Base-by-base conservation (phyloP, 2,797 vertebrate species). In the Anas bahamensis region DNA sequence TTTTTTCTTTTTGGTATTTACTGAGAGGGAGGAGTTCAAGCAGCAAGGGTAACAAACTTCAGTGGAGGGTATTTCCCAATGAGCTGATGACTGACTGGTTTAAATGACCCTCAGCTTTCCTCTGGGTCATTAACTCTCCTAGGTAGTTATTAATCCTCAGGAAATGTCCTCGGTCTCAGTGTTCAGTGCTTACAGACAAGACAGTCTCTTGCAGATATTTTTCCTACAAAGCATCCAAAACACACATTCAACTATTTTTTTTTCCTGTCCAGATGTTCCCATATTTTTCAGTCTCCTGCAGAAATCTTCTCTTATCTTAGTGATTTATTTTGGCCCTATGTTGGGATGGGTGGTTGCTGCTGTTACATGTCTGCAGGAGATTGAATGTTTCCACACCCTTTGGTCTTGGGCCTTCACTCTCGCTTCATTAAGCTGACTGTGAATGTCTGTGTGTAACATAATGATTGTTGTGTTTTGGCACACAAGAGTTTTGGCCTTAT, bases 91-190 rank as follows among this genome's bases (percentile, higher is more conserved):
- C 85, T 88, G 95, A 89, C 63, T 86, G 70, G n/a, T 50, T 88
- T 94, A 88, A 96, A 81, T 78, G 88, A 92, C 61, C 72, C 86
- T 88, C 48, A 52, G 6, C 59, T 76, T 84, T 78, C 59, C 57
- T 79, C 28, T 79, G 78, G 74, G 71, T 85, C 91, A 56, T 95
- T 94, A 92, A 92, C 72, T 87, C 50, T 90, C 48, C 83, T 70
- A 64, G 79, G 89, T 94, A 93, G 65, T 86, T 77, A 78, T 96
- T 90, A 96, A 97, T 97, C 85, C 90, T 65, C 59, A 79, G 89
- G 76, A 86, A 57, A 61, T 2, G 10, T 85, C 60, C 53, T 21
- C 35, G 57, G 19, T 79, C 71, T 93, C 85, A 39, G 0, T 48
- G 37, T 86, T 92, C 63, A 56, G 16, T 64, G 63, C 48, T 93